phyloP scores from a whole-genome alignment of 2,888 invertebrate species.

The Ellobium chinense region DNA sequence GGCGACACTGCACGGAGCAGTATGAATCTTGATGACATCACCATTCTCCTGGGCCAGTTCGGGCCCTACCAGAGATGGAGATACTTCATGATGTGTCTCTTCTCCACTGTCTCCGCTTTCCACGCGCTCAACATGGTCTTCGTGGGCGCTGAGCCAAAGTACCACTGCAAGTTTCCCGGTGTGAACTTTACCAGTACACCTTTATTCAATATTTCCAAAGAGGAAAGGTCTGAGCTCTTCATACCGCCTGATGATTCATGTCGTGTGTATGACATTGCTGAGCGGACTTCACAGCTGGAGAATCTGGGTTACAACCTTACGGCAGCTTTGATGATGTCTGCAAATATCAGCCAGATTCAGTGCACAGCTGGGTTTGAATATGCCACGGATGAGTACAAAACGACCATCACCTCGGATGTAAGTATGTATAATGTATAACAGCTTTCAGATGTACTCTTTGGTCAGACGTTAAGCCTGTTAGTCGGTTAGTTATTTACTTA shows the following conservation, averaged over 20 bases:
- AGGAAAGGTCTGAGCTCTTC: slow-evolving; percentile 17
- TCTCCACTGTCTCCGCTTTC: slow-evolving; percentile 93
- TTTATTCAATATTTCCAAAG: slow-evolving; percentile 16
- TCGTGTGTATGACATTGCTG: slow-evolving; percentile 12
- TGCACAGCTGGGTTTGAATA: slow-evolving; percentile 42
- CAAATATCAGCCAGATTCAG: neutral
- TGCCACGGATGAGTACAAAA: slow-evolving; percentile 38
- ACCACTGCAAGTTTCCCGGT: slow-evolving; percentile 85
- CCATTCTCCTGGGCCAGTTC: slow-evolving; percentile 91
- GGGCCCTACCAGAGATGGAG: slow-evolving; percentile 92
- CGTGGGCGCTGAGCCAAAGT: slow-evolving; percentile 91
- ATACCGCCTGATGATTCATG: slow-evolving; percentile 35
- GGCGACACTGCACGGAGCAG: no score
- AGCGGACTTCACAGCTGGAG: neutral
- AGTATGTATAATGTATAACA: neutral
- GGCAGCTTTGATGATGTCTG: neutral
- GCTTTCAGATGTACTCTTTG: no score
- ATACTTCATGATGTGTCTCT: slow-evolving; percentile 92
- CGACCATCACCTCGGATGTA: slow-evolving; percentile 48
- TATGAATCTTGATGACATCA: slow-evolving; percentile 77
- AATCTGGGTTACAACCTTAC: neutral
- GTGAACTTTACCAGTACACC: slow-evolving; percentile 22
- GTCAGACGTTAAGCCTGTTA: no score
- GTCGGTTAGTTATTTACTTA: no score
- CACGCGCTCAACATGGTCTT: slow-evolving; percentile 96